Evolutionary conservation across 2,113 vertebrate species (phyloP).

Genomic region (Columbina picui): DNA sequence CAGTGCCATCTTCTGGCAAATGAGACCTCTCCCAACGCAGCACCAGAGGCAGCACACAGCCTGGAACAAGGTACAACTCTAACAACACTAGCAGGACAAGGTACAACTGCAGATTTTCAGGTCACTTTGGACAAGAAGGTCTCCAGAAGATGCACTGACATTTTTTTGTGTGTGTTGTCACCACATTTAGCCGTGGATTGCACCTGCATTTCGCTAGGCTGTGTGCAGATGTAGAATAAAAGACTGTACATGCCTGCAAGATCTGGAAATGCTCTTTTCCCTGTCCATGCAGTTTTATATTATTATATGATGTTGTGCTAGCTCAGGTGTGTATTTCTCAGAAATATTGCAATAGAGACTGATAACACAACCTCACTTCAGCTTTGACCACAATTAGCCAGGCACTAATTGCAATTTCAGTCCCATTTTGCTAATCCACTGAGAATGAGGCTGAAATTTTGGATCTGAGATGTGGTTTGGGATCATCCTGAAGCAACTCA

Average conservation of each 20-base stretch:
- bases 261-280: not conserved
- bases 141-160: rapidly evolving
- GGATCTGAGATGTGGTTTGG: not conserved
- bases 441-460: not conserved
- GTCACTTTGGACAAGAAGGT: rapidly evolving
- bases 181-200: rapidly evolving
- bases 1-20: conserved; percentile 49
- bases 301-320: rapidly evolving
- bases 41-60: not conserved
- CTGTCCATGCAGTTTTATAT: rapidly evolving
- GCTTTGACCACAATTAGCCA: rapidly evolving
- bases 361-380: rapidly evolving
- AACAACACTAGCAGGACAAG: rapidly evolving
- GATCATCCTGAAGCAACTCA: not conserved
- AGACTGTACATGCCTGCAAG: not conserved
- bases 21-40: not conserved
- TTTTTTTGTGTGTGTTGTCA: not conserved
- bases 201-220: rapidly evolving
- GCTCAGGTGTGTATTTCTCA: not conserved
- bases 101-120: rapidly evolving
- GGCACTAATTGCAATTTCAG: not conserved
- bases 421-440: not conserved
- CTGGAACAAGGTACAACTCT: rapidly evolving
- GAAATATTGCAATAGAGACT: rapidly evolving
- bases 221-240: not conserved